Evolutionary conservation across 2,113 vertebrate genomes (phyloP).

Genomic region (Seriola quinqueradiata): DNA sequence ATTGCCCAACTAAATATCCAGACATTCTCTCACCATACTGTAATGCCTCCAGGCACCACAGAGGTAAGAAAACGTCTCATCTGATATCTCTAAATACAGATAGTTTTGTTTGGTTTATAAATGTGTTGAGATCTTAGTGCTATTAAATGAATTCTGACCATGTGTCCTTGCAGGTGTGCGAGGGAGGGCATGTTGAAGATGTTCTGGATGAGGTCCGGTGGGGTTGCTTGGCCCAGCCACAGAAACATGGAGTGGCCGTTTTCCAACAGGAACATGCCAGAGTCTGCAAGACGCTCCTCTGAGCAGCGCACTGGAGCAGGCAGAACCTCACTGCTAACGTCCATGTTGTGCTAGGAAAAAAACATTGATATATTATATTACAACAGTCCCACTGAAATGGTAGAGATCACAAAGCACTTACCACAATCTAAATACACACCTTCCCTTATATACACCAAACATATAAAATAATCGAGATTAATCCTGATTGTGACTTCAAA

Average conservation of each 20-base stretch:
- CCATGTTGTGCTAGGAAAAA: conserved; percentile 87
- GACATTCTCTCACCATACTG: conserved; percentile 22
- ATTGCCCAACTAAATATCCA: conserved; percentile 1
- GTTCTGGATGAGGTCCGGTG: conserved; percentile 91
- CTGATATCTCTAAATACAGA: conserved; percentile 7
- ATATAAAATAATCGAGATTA: not conserved
- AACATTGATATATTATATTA: conserved; percentile 2
- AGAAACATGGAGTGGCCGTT: conserved; percentile 91
- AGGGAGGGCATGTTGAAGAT: conserved; percentile 93
- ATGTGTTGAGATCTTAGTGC: not conserved
- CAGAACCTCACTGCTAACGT: conserved; percentile 75
- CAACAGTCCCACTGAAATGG: not conserved
- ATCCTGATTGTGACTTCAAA: not conserved
- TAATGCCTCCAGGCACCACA: not conserved
- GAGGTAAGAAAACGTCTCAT: not conserved
- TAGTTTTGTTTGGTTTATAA: conserved; percentile 5
- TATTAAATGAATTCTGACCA: conserved; percentile 80
- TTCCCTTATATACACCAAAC: not conserved
- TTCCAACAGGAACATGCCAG: conserved; percentile 91
- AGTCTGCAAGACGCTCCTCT: conserved; percentile 90
- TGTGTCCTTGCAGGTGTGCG: conserved; percentile 87
- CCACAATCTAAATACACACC: not conserved
- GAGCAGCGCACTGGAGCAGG: conserved; percentile 90
- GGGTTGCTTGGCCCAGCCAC: conserved; percentile 90
- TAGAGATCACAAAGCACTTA: no score